Conservation (phyloP, 2,888 invertebrate genomes). For the Euclidia mi region DNA sequence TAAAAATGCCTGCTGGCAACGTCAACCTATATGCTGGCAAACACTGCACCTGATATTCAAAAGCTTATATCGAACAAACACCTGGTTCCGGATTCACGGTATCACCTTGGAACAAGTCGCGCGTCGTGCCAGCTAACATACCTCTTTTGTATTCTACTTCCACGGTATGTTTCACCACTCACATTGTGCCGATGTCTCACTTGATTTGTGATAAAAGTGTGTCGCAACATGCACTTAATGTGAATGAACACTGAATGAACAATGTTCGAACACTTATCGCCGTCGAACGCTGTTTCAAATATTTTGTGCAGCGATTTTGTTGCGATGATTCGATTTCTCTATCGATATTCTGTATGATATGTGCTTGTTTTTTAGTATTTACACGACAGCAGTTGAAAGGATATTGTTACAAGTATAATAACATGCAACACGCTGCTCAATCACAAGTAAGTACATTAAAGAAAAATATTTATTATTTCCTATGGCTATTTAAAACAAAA, state of each 20-base stretch:
- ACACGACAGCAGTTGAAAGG: too few species aligned
- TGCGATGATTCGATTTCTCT: too few species aligned
- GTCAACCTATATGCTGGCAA: too few species aligned
- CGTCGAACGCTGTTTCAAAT: conserved; percentile 7
- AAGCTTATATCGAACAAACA: conserved; percentile 12
- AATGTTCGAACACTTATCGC: conserved; percentile 40
- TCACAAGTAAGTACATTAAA: too few species aligned
- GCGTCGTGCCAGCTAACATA: conserved; percentile 34
- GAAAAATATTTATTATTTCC: too few species aligned
- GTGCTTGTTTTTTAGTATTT: too few species aligned
- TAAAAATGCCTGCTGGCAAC: too few species aligned
- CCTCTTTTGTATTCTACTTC: conserved; percentile 62
- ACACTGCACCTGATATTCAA: conserved; percentile 1
- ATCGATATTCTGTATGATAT: too few species aligned
- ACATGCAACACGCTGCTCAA: too few species aligned
- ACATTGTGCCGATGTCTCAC: conserved; percentile 63
- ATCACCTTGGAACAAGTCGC: conserved; percentile 47
- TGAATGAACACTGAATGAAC: conserved; percentile 47
- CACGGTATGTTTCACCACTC: conserved; percentile 57
- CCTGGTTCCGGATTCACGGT: conserved; percentile 39
- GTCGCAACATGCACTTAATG: conserved; percentile 60
- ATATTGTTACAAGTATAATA: too few species aligned
- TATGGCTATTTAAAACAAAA: too few species aligned
- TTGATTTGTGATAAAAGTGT: conserved; percentile 74
- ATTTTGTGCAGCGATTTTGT: background rate